A percentile compares a stretch with the other conserved stretches of the same genome.
Evolutionary conservation across 2,888 invertebrate genomes (phyloP).

Genomic region (Pteria penguin): DNA sequence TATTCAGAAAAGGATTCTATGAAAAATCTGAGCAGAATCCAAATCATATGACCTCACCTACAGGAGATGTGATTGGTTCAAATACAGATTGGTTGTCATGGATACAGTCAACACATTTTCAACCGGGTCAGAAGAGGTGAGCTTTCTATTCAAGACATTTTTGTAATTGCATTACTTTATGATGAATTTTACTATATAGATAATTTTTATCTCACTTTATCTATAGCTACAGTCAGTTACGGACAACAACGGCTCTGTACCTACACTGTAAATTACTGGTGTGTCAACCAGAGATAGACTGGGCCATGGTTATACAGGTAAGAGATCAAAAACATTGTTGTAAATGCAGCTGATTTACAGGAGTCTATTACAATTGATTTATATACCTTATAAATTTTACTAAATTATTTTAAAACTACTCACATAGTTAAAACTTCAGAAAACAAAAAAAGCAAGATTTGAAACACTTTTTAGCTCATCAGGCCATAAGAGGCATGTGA

Average conservation of each 20-base stretch:
- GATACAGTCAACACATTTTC: slow-evolving; percentile 70
- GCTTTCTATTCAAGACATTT: slow-evolving; percentile 32
- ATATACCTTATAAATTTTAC: not conserved
- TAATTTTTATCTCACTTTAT: no score
- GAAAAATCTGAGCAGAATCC: slow-evolving; percentile 13
- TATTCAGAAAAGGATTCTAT: slow-evolving; percentile 40
- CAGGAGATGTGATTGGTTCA: slow-evolving; percentile 51
- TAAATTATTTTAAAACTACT: not conserved
- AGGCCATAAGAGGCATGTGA: no score
- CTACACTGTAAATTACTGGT: slow-evolving; percentile 72
- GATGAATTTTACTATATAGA: not conserved
- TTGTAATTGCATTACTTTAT: no score
- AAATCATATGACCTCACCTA: slow-evolving; percentile 22
- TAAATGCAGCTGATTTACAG: not conserved
- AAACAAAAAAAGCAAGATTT: no score
- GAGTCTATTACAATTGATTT: not conserved
- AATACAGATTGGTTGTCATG: slow-evolving; percentile 76
- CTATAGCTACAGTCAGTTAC: slow-evolving; percentile 74
- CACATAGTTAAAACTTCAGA: no score
- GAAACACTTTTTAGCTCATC: no score
- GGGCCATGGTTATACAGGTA: slow-evolving; percentile 73
- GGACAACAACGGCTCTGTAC: slow-evolving; percentile 76
- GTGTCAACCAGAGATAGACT: slow-evolving; percentile 72
- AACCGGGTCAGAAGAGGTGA: slow-evolving; percentile 65
- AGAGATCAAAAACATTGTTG: no score